phyloP scores from a whole-genome alignment of 2,888 invertebrate genomes.

The Petrolisthes manimaculis region DNA sequence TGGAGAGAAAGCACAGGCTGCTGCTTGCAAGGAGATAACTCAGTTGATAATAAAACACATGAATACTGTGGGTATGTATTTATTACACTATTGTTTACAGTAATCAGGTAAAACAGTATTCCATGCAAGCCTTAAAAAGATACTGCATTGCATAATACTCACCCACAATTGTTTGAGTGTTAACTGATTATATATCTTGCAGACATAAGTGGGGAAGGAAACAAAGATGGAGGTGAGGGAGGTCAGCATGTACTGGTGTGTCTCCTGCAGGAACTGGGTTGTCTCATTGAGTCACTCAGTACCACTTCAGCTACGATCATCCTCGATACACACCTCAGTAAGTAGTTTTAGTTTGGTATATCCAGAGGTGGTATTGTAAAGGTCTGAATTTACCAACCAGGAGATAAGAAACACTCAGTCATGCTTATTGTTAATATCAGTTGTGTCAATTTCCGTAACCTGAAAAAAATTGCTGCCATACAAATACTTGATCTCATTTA shows the following conservation, averaged over 20 bases:
- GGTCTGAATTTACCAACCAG: neutral
- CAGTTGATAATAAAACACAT: slow-evolving; percentile 93
- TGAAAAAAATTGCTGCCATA: neutral
- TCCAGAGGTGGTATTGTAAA: neutral
- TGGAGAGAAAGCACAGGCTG: slow-evolving; percentile 96
- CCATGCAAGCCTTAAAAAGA: neutral
- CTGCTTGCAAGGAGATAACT: slow-evolving; percentile 90
- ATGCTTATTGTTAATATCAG: neutral
- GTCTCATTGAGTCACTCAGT: slow-evolving; percentile 89
- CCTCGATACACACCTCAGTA: slow-evolving; percentile 86
- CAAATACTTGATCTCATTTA: too few relatives aligned
- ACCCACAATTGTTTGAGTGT: neutral
- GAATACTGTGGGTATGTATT: slow-evolving; percentile 80
- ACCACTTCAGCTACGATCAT: slow-evolving; percentile 93
- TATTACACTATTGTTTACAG: neutral
- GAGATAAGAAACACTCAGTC: neutral
- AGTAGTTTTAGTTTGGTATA: slow-evolving; percentile 66
- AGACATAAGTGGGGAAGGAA: slow-evolving; percentile 92
- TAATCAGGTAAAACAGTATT: neutral
- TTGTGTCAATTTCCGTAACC: neutral
- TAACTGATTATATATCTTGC: slow-evolving; percentile 33
- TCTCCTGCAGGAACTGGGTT: slow-evolving; percentile 93
- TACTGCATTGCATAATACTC: neutral
- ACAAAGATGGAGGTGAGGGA: slow-evolving; percentile 91
- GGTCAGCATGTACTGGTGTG: slow-evolving; percentile 93